Base-by-base conservation (phyloP, 1,140 invertebrate genomes). In the Monochamus saltuarius region DNA sequence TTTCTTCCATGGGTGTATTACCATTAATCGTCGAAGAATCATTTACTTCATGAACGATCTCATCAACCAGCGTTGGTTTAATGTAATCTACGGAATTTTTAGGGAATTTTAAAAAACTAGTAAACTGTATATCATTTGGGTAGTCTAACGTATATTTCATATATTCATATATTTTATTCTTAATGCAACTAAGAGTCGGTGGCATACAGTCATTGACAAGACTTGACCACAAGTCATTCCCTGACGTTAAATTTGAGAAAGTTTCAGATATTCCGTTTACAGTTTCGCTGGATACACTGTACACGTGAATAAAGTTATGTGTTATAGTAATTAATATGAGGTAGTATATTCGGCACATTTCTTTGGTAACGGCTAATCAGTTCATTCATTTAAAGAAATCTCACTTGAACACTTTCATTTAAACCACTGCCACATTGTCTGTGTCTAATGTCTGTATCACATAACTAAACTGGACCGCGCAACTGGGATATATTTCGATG, bases 151-250 rank as follows among this genome's bases (percentile, higher is more conserved):
- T 83, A 10, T 81, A 78, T 56, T 89, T 84, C 42, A 91, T 70
- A 69, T 87, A 90, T 8, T 80, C 77, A 66, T 87, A 88, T 4
- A 90, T 84, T 66, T 88, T 89, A 62, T 87, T 89, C 67, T 89
- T 87, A 22, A 91, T 86, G 67, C 89, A 91, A 39, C 83, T 83
- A 66, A 89, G 82, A 39, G 84, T 83, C 16, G 87, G 83, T 56
- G 80, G 79, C 16, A 78, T 76, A 64, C 89, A 91, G 64, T 90
- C 84, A 47, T 82, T 84, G 37, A 90, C 79, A 17, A 91, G 79
- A 13, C 83, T 83, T 55, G 84, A 83, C 88, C 88, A 90, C 19
- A 90, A 78, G 51, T 81, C 79, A 60, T 89, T 89, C 43, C 83
- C 85, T 14, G 47, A 37, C 7, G 65, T 66, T 7, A 66, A 36